Base-by-base conservation (phyloP, 1,140 invertebrate species). In the Scaptomyza montana region DNA sequence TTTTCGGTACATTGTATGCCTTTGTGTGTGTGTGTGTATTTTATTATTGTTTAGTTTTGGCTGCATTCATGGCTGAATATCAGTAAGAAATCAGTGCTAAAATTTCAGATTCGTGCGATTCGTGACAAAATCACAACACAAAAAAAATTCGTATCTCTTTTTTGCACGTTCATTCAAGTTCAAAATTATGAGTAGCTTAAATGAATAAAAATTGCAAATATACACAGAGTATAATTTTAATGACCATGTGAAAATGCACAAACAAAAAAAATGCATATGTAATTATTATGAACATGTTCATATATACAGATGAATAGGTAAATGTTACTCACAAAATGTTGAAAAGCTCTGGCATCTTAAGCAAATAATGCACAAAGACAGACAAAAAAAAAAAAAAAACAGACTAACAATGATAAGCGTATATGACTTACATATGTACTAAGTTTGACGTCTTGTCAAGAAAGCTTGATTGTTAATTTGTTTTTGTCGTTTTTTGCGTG, bases 41-140 rank as follows among this genome's bases (percentile, higher is more conserved):
- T 33, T 65, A 47, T 33, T 71, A 77, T 12, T 63, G 19, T 68
- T 71, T 74, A 67, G 56, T 50, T 74, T 47, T 41, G 33, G 33
- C 33, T 36, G 33, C 30, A 10, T 61, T 73, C 63, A 64, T 69
- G 78, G 61, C 60, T 77, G 74, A 77, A 74, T 81, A 56, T 74
- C 78, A 78, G 69, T 81, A 74, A 74, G 74, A 81, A 81, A 81
- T 74, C 77, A 60, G 33, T 49, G 55, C 45, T 45, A 4, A 60
- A 55, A 57, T 59, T 47, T 59, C 39, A 30, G n/a, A 54, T 54
- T 46, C 33, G 50, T 49, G 5, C 28, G n/a, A 59, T 55, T 72
- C 79, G 75, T 82, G 74, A 74, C 54, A 80, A 81, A 81, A 77
- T 74, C 68, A 73, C 68, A 82, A 43, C 12, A 43, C 30, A 43